Evolutionary conservation across 2,797 vertebrate species (phyloP).

Genomic region (Melanotaenia parkinsoni): DNA sequence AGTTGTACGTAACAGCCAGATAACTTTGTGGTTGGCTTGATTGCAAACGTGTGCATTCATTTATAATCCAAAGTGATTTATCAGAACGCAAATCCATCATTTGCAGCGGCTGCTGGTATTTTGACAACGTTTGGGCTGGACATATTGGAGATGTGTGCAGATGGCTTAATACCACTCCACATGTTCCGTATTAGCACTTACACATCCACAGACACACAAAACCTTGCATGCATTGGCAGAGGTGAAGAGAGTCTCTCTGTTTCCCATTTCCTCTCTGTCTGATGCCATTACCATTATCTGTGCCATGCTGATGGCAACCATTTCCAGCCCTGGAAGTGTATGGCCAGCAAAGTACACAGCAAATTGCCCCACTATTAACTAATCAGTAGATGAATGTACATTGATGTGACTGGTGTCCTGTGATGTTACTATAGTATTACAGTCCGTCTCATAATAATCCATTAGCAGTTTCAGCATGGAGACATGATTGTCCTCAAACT

Average conservation of each 20-base stretch:
- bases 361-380: slow-evolving; percentile 79
- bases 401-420: slow-evolving; percentile 59
- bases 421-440: slow-evolving; percentile 25
- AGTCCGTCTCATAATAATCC: slow-evolving; percentile 47
- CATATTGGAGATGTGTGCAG: slow-evolving; percentile 3
- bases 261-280: slow-evolving; percentile 64
- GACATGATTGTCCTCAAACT: slow-evolving; percentile 1
- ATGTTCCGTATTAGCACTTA: background rate
- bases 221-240: slow-evolving; percentile 39
- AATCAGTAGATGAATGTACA: slow-evolving; percentile 64
- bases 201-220: slow-evolving; percentile 37
- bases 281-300: slow-evolving; percentile 77
- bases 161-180: slow-evolving; percentile 10
- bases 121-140: slow-evolving; percentile 9
- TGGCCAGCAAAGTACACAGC: slow-evolving; percentile 53
- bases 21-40: background rate
- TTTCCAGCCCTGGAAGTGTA: slow-evolving; percentile 64
- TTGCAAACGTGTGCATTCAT: slow-evolving; percentile 5
- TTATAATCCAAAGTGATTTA: slow-evolving; percentile 33
- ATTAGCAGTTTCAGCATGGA: slow-evolving; percentile 52
- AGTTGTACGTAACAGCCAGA: background rate
- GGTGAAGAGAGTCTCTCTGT: slow-evolving; percentile 52
- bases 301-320: slow-evolving; percentile 64
- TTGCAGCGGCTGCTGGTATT: slow-evolving; percentile 11
- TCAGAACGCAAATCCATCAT: slow-evolving; percentile 34